Conservation (phyloP, 1,140 invertebrate genomes). For the Leptinotarsa defecta region DNA sequence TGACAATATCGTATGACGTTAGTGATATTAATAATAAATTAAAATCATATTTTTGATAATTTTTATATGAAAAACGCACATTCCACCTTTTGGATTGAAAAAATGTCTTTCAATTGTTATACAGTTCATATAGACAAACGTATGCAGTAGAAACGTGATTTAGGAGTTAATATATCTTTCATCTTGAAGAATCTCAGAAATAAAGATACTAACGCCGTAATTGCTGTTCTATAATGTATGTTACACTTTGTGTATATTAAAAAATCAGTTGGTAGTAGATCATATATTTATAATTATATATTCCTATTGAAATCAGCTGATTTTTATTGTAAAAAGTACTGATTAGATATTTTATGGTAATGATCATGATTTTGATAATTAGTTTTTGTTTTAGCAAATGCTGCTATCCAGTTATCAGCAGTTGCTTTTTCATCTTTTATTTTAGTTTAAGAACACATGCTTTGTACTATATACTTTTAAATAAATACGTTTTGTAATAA, state of each 20-base stretch:
- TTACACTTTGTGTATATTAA: constrained; percentile 32
- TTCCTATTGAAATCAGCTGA: constrained; percentile 35
- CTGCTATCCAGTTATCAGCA: constrained; percentile 28
- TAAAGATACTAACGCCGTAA: constrained; percentile 10
- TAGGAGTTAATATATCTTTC: constrained; percentile 1
- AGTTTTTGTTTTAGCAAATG: constrained; percentile 30
- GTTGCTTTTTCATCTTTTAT: constrained; percentile 35
- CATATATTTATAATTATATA: constrained; percentile 33
- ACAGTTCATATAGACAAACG: not conserved
- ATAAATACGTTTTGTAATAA: constrained; percentile 36
- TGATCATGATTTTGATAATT: constrained; percentile 33
- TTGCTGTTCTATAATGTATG: constrained; percentile 12
- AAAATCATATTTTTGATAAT: constrained; percentile 32
- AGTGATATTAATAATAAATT: constrained; percentile 29
- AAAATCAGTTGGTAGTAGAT: constrained; percentile 29
- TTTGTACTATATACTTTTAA: constrained; percentile 49
- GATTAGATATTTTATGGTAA: constrained; percentile 42
- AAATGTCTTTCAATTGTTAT: constrained; percentile 26
- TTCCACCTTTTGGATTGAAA: constrained; percentile 17
- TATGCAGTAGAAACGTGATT: constrained; percentile 6
- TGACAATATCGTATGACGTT: constrained; percentile 28
- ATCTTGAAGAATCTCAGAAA: not conserved
- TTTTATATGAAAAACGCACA: constrained; percentile 27
- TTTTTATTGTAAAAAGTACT: constrained; percentile 52
- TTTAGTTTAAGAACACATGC: constrained; percentile 37